Percentiles rank a stretch among this genome's conserved stretches.
Evolutionary conservation across 2,888 invertebrate genomes (phyloP).

Genomic region (Xylota segnis): DNA sequence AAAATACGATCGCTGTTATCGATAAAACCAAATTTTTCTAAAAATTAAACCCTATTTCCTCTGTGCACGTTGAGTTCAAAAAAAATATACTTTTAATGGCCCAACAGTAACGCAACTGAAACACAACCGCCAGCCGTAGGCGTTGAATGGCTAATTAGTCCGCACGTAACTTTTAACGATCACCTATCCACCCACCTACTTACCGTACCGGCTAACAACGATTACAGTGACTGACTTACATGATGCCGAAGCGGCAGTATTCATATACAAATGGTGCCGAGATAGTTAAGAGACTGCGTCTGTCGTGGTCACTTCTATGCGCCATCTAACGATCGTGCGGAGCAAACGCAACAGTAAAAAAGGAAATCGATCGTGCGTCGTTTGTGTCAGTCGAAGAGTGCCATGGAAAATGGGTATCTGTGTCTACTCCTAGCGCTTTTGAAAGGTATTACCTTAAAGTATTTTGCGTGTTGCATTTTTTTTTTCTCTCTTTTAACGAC

Average conservation of each 20-base stretch:
- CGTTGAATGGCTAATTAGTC: slow-evolving; percentile 65
- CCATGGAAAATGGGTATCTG: neutral
- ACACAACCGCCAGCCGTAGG: slow-evolving; percentile 23
- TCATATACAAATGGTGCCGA: slow-evolving; percentile 21
- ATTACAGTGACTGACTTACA: slow-evolving; percentile 22
- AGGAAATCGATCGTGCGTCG: slow-evolving; percentile 66
- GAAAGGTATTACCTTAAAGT: slow-evolving; percentile 25
- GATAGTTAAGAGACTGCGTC: slow-evolving; percentile 39
- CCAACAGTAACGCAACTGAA: slow-evolving; percentile 23
- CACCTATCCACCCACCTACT: slow-evolving; percentile 63
- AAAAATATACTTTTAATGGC: slow-evolving; percentile 21
- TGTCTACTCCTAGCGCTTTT: neutral
- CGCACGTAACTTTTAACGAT: slow-evolving; percentile 68
- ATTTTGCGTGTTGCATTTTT: slow-evolving; percentile 35
- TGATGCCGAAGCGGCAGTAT: slow-evolving; percentile 13
- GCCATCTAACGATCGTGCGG: slow-evolving; percentile 34
- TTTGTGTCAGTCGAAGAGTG: slow-evolving; percentile 25
- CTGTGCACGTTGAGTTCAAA: neutral
- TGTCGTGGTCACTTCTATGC: slow-evolving; percentile 41
- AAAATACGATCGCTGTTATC: slow-evolving; percentile 7
- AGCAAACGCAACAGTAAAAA: slow-evolving; percentile 18
- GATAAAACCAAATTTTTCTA: neutral
- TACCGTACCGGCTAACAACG: slow-evolving; percentile 3
- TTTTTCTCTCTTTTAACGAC: slow-evolving; percentile 21
- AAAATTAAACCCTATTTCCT: neutral